Evolutionary conservation across 2,113 vertebrate genomes (phyloP).

Genomic region (Peromyscus polionotus): DNA sequence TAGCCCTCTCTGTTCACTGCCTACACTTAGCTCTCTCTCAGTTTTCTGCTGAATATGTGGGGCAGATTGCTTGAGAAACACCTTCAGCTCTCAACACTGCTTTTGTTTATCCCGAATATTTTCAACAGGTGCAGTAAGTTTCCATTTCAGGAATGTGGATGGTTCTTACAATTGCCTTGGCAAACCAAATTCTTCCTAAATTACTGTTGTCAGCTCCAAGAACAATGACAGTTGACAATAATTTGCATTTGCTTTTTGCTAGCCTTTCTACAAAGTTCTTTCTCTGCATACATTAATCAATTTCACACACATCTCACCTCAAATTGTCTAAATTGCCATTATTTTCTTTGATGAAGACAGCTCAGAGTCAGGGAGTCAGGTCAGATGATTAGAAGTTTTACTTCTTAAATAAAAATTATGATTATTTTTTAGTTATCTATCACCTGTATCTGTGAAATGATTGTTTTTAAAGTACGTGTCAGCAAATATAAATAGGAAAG

Average conservation of each 20-base stretch:
- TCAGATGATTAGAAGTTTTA: neutral
- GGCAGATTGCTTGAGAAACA: neutral
- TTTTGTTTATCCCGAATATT: neutral
- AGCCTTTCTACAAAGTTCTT: neutral
- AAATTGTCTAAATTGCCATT: neutral
- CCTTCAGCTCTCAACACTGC: neutral
- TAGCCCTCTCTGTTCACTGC: too few species aligned
- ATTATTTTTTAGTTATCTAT: neutral
- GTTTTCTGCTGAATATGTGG: neutral
- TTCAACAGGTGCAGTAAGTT: neutral
- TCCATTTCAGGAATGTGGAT: neutral
- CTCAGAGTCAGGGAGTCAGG: neutral
- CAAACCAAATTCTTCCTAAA: neutral
- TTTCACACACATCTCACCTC: neutral
- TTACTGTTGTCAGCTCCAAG: neutral
- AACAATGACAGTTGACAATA: neutral
- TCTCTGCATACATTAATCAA: slow-evolving; percentile 1
- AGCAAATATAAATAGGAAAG: neutral
- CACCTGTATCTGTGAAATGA: neutral
- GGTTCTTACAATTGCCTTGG: neutral
- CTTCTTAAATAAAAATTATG: neutral
- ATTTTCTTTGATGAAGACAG: slow-evolving; percentile 1
- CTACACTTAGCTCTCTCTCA: neutral
- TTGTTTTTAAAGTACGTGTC: neutral
- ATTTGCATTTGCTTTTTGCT: neutral